These are phyloP conservation scores for Emys orbicularis DNA, from an alignment of 2,797 vertebrate species.

Conservation along the genomic window DNA sequence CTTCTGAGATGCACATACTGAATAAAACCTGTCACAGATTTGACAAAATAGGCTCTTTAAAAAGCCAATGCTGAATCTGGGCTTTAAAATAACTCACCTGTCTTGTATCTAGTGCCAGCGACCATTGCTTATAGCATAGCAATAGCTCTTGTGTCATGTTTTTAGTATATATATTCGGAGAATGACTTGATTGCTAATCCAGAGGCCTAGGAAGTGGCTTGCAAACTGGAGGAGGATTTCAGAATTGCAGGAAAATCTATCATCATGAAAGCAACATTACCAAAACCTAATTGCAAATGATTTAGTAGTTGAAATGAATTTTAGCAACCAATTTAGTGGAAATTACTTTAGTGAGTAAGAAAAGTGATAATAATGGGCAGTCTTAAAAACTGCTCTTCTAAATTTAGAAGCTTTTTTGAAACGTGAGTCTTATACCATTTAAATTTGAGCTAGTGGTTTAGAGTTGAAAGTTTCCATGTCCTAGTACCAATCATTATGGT, in stretches of 20 bases:
- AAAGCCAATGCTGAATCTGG: background rate
- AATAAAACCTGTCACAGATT: background rate
- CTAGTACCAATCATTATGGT: background rate
- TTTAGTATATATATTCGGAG: background rate
- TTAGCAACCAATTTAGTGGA: background rate
- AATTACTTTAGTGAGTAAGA: background rate
- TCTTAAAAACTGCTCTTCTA: background rate
- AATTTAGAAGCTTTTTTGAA: background rate
- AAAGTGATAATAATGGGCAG: background rate
- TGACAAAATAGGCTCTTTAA: background rate
- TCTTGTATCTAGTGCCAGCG: background rate
- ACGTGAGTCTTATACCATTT: background rate
- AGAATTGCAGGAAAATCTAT: background rate
- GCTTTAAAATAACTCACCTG: background rate
- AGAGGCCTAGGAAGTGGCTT: background rate
- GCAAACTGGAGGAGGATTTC: background rate
- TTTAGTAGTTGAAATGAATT: background rate
- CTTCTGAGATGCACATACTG: background rate
- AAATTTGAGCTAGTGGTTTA: no score
- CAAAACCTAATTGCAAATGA: background rate
- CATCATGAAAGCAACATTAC: background rate
- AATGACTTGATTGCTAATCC: conserved; percentile 21
- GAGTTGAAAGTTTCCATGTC: background rate
- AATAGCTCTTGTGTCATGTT: background rate
- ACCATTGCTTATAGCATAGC: background rate